These are phyloP conservation scores for Hypsopygia costalis DNA, from an alignment of 2,888 invertebrate genomes.

Conservation along the genomic window DNA sequence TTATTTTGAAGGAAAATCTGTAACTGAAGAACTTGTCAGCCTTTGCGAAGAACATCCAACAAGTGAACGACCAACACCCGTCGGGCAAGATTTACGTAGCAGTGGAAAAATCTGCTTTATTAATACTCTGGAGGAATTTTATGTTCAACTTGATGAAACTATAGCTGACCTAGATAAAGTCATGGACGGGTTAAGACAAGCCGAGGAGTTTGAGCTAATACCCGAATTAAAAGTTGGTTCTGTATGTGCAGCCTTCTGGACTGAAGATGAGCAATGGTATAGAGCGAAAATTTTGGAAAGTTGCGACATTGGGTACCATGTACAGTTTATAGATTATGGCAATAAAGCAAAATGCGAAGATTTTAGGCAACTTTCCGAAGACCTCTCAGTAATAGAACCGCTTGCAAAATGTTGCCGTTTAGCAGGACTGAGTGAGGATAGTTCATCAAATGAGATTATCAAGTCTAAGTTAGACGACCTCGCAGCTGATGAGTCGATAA, in stretches of 20 bases:
- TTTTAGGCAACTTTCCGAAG: constrained; percentile 81
- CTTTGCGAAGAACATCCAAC: constrained; percentile 65
- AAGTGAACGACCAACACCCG: constrained; percentile 59
- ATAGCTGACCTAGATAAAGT: constrained; percentile 81
- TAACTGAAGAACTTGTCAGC: constrained; percentile 80
- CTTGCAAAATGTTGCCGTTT: constrained; percentile 83
- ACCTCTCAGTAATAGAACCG: constrained; percentile 77
- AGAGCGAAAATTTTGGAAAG: constrained; percentile 82
- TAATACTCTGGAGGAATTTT: constrained; percentile 86
- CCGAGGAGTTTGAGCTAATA: constrained; percentile 71
- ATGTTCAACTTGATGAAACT: constrained; percentile 83
- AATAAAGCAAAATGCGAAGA: constrained; percentile 82
- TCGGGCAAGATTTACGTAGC: constrained; percentile 61
- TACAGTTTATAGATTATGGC: constrained; percentile 86
- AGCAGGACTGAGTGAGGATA: constrained; percentile 63
- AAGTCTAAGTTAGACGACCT: constrained; percentile 56
- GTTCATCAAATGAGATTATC: constrained; percentile 58
- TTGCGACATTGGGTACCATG: constrained; percentile 76
- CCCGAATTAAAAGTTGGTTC: constrained; percentile 80
- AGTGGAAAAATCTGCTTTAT: constrained; percentile 85
- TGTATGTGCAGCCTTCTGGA: constrained; percentile 83
- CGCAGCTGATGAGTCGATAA: constrained; percentile 42
- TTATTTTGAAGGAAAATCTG: constrained; percentile 80
- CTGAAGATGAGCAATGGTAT: constrained; percentile 85
- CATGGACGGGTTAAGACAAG: constrained; percentile 76